Evolutionary conservation across 2,797 vertebrate species (phyloP).

Genomic region (Perodicticus potto): DNA sequence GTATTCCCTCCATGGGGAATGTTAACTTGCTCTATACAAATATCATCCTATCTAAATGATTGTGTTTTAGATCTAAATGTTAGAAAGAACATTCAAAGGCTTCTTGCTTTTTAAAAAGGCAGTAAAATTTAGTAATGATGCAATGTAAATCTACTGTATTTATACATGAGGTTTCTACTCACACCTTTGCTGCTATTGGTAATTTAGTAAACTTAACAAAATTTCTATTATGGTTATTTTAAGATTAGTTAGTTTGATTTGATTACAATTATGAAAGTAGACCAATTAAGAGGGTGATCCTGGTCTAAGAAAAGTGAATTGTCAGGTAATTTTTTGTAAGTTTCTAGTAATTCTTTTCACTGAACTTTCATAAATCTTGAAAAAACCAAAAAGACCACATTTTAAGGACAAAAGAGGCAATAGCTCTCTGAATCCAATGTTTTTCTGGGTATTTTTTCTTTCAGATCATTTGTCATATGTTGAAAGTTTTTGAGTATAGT

Average conservation of each 20-base stretch:
- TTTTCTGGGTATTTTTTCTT: background rate
- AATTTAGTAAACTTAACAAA: slow-evolving; percentile 7
- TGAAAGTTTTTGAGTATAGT: background rate
- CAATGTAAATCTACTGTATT: background rate
- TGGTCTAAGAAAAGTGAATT: background rate
- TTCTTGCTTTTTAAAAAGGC: background rate
- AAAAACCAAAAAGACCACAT: background rate
- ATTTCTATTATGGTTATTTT: background rate
- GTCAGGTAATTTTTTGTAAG: background rate
- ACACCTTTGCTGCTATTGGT: background rate
- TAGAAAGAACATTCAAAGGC: background rate
- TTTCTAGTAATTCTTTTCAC: background rate
- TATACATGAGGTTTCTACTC: background rate
- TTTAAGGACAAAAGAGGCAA: background rate
- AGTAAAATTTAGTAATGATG: background rate
- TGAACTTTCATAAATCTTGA: background rate
- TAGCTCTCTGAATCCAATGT: background rate
- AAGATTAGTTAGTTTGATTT: background rate
- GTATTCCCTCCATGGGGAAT: background rate
- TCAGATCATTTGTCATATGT: background rate
- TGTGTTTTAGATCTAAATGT: slow-evolving; percentile 43
- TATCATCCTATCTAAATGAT: background rate
- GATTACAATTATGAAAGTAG: background rate
- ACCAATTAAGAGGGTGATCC: background rate
- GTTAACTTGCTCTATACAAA: background rate